Percentiles rank a stretch among this genome's conserved stretches.
Evolutionary conservation across 2,888 invertebrate species (phyloP).

Genomic region (Apamea epomidion): DNA sequence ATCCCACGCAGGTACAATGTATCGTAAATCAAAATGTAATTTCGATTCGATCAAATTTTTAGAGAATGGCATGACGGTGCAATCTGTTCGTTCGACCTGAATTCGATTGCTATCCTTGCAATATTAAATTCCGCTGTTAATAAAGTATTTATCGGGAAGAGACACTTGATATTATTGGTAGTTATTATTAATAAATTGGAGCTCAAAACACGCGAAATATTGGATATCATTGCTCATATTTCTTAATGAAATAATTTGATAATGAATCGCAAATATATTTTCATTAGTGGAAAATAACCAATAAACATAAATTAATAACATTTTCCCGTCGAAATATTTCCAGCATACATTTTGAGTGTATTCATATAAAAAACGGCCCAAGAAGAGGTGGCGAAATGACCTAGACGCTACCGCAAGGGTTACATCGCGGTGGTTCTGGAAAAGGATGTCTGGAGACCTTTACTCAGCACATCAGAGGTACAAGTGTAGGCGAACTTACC

Average conservation of each 20-base stretch:
- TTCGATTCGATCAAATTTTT: slow-evolving; percentile 64
- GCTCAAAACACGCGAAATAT: background rate
- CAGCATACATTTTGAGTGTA: background rate
- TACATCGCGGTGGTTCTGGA: background rate
- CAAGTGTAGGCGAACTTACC: background rate
- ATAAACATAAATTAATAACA: background rate
- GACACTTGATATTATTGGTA: slow-evolving; percentile 16
- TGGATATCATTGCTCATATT: background rate
- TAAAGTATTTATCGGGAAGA: slow-evolving; percentile 36
- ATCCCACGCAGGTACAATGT: slow-evolving; percentile 52
- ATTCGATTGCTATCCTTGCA: slow-evolving; percentile 65
- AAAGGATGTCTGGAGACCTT: background rate
- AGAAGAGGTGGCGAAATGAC: background rate
- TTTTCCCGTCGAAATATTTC: background rate
- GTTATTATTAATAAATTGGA: background rate
- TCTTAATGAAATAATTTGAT: background rate
- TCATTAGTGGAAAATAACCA: background rate
- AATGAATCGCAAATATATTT: background rate
- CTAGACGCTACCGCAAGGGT: background rate
- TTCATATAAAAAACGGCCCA: background rate
- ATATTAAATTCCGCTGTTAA: slow-evolving; percentile 70
- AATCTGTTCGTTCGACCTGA: slow-evolving; percentile 70
- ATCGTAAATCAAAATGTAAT: slow-evolving; percentile 65
- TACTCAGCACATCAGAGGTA: background rate
- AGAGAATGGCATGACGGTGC: slow-evolving; percentile 64